Conservation (phyloP, 2,113 vertebrate species). For the Pardalotus punctatus region DNA sequence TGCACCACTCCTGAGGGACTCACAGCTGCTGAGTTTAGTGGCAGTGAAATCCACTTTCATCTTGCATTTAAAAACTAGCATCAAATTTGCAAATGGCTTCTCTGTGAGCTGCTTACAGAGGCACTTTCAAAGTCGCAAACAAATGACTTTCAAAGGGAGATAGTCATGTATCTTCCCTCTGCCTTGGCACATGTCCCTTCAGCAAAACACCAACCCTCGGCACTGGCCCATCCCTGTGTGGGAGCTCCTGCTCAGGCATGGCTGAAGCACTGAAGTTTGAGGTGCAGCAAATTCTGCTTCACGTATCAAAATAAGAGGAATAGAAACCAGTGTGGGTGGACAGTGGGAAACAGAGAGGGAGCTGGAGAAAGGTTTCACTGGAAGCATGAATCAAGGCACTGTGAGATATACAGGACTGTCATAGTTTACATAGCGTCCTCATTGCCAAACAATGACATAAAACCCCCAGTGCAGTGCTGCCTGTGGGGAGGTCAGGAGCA, state of each 20-base stretch:
- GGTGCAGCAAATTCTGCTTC: background rate
- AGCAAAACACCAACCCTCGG: background rate
- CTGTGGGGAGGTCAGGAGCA: background rate
- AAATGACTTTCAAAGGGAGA: background rate
- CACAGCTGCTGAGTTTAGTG: fast-evolving
- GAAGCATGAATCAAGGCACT: background rate
- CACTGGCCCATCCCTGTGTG: fast-evolving
- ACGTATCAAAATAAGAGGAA: background rate
- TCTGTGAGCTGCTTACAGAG: background rate
- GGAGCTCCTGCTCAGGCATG: background rate
- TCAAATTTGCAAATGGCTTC: background rate
- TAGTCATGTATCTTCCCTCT: background rate
- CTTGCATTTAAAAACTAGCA: background rate
- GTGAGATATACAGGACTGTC: background rate
- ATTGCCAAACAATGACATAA: background rate
- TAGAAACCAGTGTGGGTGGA: background rate
- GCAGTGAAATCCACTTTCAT: background rate
- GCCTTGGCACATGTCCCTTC: background rate
- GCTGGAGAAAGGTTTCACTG: background rate
- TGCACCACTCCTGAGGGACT: background rate
- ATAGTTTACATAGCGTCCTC: slow-evolving; percentile 33
- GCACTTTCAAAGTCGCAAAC: background rate
- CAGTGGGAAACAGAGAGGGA: background rate
- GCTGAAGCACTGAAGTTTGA: background rate
- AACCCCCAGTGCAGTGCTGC: fast-evolving